Conservation (phyloP, 2,113 vertebrate species). For the Limnothrissa miodon region DNA sequence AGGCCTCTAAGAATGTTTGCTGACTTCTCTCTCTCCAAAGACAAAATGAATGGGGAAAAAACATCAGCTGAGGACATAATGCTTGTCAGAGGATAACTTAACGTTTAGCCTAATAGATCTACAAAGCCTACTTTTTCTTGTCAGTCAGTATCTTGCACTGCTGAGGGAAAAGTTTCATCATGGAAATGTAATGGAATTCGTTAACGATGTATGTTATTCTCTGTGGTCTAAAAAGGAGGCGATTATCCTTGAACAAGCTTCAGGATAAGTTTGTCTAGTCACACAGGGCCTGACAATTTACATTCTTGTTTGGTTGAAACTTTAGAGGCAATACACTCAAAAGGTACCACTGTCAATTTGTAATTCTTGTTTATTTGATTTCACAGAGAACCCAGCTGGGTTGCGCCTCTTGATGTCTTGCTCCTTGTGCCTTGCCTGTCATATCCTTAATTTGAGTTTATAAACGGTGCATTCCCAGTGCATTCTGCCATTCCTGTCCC, state of each 20-base stretch:
- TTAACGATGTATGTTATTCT: constrained; percentile 22
- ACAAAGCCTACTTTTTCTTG: constrained; percentile 5
- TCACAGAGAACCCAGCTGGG: background rate
- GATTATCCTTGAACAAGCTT: constrained; percentile 26
- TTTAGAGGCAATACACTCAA: background rate
- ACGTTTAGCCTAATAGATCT: background rate
- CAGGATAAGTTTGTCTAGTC: background rate
- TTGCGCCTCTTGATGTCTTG: background rate
- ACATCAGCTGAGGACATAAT: background rate
- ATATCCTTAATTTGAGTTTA: background rate
- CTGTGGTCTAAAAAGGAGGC: constrained; percentile 24
- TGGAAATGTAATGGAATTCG: constrained; percentile 22
- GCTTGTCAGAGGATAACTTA: background rate
- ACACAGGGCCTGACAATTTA: background rate
- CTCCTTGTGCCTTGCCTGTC: background rate
- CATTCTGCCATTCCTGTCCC: background rate
- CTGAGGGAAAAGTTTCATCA: background rate
- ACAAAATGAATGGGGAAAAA: background rate
- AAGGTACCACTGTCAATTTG: background rate
- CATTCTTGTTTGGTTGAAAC: background rate
- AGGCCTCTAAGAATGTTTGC: background rate
- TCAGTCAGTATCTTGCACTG: background rate
- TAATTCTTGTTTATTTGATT: background rate
- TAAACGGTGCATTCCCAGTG: background rate
- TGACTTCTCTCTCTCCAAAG: background rate